A percentile compares a stretch with the other conserved stretches of the same genome.
Evolutionary conservation across 2,113 vertebrate genomes (phyloP).

Genomic region (Heterocephalus glaber): DNA sequence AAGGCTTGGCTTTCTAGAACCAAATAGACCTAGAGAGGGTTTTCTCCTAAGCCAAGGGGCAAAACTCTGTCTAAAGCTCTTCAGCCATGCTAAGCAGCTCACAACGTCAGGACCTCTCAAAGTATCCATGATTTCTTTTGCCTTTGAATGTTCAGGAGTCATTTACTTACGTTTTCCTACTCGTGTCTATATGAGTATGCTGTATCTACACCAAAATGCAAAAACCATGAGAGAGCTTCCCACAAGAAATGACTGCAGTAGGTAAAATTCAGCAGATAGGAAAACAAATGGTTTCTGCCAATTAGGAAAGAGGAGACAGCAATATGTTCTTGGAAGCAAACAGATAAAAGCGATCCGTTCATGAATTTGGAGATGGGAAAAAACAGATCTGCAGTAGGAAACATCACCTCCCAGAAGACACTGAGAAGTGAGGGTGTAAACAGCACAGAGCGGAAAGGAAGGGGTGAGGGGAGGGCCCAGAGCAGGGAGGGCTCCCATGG

Average conservation of each 20-base stretch:
- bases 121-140: background rate
- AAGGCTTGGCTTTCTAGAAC: background rate
- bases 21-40: background rate
- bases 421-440: background rate
- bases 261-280: background rate
- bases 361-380: background rate
- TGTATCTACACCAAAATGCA: background rate
- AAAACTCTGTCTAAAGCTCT: background rate
- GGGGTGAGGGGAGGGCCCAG: background rate
- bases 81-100: background rate
- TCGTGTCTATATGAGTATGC: background rate
- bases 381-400: background rate
- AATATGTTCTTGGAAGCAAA: background rate
- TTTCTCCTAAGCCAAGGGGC: background rate
- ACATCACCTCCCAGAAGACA: background rate
- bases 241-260: background rate
- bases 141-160: background rate
- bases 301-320: background rate
- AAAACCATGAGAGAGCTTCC: background rate
- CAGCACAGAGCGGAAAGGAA: background rate
- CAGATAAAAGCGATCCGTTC: background rate
- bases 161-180: background rate
- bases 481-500: conserved; percentile 19
- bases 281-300: background rate
- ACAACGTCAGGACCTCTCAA: background rate